Base-by-base conservation (phyloP, 1,140 invertebrate species). In the Cephus cinctus region DNA sequence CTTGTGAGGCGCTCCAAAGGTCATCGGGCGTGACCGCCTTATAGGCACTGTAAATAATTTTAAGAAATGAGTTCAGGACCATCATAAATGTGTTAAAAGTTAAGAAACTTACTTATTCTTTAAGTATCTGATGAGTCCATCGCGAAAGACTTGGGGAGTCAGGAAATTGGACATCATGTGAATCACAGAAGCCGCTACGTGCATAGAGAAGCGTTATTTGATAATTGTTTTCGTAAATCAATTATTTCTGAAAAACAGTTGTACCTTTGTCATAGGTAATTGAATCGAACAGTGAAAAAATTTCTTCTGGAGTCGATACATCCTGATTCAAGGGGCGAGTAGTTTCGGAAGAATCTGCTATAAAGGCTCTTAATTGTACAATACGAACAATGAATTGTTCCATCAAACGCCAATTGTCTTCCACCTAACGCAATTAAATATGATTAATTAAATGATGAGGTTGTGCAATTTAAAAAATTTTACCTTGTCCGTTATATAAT, bases 351-450 rank as follows among this genome's bases (percentile, higher is more conserved):
- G 83, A 80, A 71, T 92, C 89, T 20, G 79, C 67, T 38, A 78
- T 76, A 46, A 92, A 73, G 51, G 79, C 69, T 21, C 76, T 73
- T 43, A 89, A 85, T 14, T 86, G 65, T 3, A 83, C 82, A 36
- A 84, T 77, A 9, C n/a, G n/a, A n/a, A 86, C 71, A 21, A 88
- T 78, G 70, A 89, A 93, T 68, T 88, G 85, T 54, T 89, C 86
- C 79, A 86, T 82, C 81, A 91, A 87, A 59, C 83, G 80, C 88
- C 87, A 92, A 52, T 79, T 74, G 9, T 81, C 78, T 47, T 77
- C 71, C 23, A 81, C 76, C 4, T 15, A 11, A 9, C 6, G 8
- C 14, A 20, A 19, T 9, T n/a, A 8, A 8, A 39, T 40, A 47
- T 48, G 1, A 27, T 9, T 47, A 34, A 30, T 35, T 40, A 51